phyloP scores from a whole-genome alignment of 2,113 vertebrate genomes.

The Oophaga pumilio region DNA sequence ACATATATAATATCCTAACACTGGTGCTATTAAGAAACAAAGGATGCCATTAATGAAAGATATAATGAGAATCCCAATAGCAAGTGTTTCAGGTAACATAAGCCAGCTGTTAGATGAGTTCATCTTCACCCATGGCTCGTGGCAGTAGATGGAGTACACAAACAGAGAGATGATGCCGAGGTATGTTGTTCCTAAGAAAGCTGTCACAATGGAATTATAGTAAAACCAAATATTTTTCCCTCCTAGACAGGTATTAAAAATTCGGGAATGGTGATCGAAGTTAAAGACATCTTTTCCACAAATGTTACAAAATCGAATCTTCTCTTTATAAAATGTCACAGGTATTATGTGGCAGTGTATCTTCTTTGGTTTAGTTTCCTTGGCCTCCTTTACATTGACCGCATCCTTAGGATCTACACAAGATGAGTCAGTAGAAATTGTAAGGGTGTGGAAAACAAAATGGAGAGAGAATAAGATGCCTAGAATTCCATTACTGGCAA shows the following conservation, averaged over 20 bases:
- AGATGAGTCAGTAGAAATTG: not conserved
- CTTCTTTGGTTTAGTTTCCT: not conserved
- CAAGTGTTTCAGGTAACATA: not conserved
- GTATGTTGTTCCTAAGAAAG: not conserved
- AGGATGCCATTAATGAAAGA: not conserved
- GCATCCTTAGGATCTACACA: not conserved
- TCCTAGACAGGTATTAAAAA: not conserved
- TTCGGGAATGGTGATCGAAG: not conserved
- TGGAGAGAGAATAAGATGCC: not conserved
- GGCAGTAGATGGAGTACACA: not conserved
- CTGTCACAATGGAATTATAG: not conserved
- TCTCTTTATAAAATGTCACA: not conserved
- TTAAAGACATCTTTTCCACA: not conserved
- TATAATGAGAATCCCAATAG: not conserved
- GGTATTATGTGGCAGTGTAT: not conserved
- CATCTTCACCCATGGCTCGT: not conserved
- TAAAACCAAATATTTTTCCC: slow-evolving; percentile 13
- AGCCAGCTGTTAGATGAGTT: not conserved
- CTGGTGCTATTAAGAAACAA: not conserved
- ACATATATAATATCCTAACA: not conserved
- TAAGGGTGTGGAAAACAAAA: not conserved
- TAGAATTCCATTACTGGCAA: not conserved
- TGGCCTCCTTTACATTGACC: not conserved
- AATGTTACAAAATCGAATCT: not conserved
- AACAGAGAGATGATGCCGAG: not conserved